These are phyloP conservation scores for Centroberyx gerrardi DNA, from an alignment of 2,797 vertebrate species.

Conservation along the genomic window DNA sequence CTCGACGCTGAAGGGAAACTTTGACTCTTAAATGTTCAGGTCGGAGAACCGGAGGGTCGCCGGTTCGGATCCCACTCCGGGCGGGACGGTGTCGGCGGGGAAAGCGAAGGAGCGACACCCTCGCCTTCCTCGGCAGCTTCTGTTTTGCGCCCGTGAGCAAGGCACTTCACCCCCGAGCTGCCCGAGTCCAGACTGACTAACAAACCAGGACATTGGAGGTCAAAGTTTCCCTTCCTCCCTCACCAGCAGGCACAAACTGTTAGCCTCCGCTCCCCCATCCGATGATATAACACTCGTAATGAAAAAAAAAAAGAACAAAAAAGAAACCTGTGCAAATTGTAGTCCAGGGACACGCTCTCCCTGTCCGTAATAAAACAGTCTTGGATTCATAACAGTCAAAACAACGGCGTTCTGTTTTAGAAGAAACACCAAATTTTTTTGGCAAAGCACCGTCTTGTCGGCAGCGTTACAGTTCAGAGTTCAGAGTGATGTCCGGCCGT, in stretches of 20 bases:
- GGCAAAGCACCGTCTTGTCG: constrained; percentile 13
- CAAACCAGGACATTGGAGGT: not conserved
- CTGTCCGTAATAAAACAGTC: constrained; percentile 59
- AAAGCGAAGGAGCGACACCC: too few species aligned
- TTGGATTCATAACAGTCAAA: constrained; percentile 71
- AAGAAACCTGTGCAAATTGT: constrained; percentile 75
- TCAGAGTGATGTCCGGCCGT: too few species aligned
- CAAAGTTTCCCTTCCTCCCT: not conserved
- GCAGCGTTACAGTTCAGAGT: too few species aligned
- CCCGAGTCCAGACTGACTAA: too few species aligned
- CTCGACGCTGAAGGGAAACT: not conserved
- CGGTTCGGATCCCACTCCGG: too few species aligned
- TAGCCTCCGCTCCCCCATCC: constrained; percentile 12
- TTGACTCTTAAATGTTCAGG: not conserved
- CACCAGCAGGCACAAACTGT: too few species aligned
- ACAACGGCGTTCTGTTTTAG: constrained; percentile 44
- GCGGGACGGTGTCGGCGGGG: too few species aligned
- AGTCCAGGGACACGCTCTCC: constrained; percentile 5
- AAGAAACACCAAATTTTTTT: constrained; percentile 46
- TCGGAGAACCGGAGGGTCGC: too few species aligned
- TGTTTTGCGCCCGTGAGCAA: constrained; percentile 9
- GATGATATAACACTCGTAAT: constrained; percentile 49
- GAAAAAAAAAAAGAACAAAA: constrained; percentile 5
- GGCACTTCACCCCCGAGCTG: not conserved
- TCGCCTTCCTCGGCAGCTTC: too few species aligned